phyloP scores from a whole-genome alignment of 2,113 vertebrate genomes.

The Grus americana region DNA sequence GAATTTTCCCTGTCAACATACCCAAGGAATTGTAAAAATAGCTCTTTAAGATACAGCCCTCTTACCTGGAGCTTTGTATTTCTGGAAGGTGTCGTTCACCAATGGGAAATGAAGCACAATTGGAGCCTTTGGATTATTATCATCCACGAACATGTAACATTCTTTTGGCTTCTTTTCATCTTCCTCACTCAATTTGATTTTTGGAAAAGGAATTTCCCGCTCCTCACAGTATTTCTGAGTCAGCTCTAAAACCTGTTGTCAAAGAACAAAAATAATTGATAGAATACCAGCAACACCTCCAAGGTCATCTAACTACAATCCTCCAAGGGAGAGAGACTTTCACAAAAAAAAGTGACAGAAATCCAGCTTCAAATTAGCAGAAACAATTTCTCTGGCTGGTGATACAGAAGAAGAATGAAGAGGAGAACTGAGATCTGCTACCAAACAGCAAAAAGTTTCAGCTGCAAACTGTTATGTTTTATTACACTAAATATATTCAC shows the following conservation, averaged over 20 bases:
- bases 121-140: conserved; percentile 66
- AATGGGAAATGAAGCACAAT: conserved; percentile 80
- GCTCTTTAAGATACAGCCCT: neutral
- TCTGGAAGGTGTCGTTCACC: conserved; percentile 77
- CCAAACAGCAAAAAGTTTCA: neutral
- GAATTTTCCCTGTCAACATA: neutral
- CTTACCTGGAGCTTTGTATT: conserved; percentile 75
- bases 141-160: conserved; percentile 76
- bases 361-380: neutral
- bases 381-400: neutral
- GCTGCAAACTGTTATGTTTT: neutral
- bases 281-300: neutral
- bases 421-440: neutral
- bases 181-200: conserved; percentile 56
- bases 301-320: neutral
- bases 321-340: neutral
- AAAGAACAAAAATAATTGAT: neutral
- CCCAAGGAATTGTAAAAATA: neutral
- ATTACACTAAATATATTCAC: neutral
- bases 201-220: conserved; percentile 76
- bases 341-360: neutral
- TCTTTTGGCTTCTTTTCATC: conserved; percentile 72
- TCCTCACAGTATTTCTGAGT: conserved; percentile 78
- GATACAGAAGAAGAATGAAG: neutral
- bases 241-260: conserved; percentile 69